Percentiles rank a stretch among this genome's conserved stretches.
Evolutionary conservation across 2,888 invertebrate genomes (phyloP).

Genomic region (Cataglyphis albicans): DNA sequence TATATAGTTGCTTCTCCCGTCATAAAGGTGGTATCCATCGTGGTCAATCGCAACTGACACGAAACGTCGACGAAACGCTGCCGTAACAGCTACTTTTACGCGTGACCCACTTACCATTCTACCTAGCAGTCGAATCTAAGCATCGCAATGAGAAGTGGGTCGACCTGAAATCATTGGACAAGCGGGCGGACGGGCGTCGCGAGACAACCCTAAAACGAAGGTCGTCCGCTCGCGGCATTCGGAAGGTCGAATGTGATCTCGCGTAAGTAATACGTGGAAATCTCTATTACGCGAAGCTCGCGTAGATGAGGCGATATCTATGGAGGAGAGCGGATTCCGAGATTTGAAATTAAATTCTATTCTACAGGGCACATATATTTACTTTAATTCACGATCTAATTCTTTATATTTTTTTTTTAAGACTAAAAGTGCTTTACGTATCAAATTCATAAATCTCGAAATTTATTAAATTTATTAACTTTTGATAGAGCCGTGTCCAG

Average conservation of each 20-base stretch:
- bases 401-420: no score
- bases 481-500: no score
- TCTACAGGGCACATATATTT: no score
- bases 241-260: slow-evolving; percentile 40
- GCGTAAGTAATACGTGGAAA: slow-evolving; percentile 4
- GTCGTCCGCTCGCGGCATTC: slow-evolving; percentile 33
- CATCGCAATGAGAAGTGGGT: slow-evolving; percentile 66
- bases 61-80: slow-evolving; percentile 66
- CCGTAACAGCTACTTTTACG: slow-evolving; percentile 77
- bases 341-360: no score
- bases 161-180: slow-evolving; percentile 54
- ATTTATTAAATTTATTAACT: no score
- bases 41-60: slow-evolving; percentile 59
- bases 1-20: slow-evolving; percentile 38
- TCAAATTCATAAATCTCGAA: no score
- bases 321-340: background rate
- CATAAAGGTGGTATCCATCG: slow-evolving; percentile 57
- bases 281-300: background rate
- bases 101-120: slow-evolving; percentile 75
- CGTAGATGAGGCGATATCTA: background rate
- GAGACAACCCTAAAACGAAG: slow-evolving; percentile 40
- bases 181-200: background rate
- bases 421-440: no score
- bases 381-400: no score
- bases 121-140: slow-evolving; percentile 72